A percentile compares a stretch with the other conserved stretches of the same genome.
phyloP scores from a whole-genome alignment of 2,113 vertebrate genomes.

The Hippocampus barbouri region DNA sequence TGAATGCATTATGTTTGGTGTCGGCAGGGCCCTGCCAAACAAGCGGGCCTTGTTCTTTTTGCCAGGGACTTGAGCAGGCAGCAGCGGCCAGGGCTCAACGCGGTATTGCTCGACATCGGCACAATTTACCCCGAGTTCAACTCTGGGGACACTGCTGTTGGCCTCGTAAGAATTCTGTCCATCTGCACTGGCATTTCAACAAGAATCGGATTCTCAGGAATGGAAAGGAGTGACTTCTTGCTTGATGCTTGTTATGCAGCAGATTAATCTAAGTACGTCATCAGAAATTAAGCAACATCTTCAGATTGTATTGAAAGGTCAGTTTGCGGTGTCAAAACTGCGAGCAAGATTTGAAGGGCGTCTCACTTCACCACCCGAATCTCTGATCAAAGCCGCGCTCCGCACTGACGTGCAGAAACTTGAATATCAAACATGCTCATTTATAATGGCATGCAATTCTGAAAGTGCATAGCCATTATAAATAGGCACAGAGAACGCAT shows the following conservation, averaged over 20 bases:
- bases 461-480: too few species aligned
- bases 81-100: constrained; percentile 40
- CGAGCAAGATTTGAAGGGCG: neutral
- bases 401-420: too few species aligned
- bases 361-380: neutral
- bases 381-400: neutral
- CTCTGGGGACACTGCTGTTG: constrained; percentile 45
- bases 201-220: constrained; percentile 30
- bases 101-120: constrained; percentile 46
- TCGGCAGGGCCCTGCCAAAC: constrained; percentile 61
- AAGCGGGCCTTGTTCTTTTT: constrained; percentile 67
- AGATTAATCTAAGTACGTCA: neutral
- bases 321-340: neutral
- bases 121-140: constrained; percentile 46
- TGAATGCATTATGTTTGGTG: constrained; percentile 71
- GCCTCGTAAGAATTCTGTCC: constrained; percentile 42
- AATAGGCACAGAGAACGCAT: too few species aligned
- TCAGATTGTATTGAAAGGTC: neutral
- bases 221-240: constrained; percentile 5
- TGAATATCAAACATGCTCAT: too few species aligned
- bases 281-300: neutral
- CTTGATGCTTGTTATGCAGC: neutral
- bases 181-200: constrained; percentile 48
- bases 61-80: constrained; percentile 41
- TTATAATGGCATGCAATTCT: too few species aligned